Base-by-base conservation (phyloP, 2,888 invertebrate genomes). In the Adineta ricciae region DNA sequence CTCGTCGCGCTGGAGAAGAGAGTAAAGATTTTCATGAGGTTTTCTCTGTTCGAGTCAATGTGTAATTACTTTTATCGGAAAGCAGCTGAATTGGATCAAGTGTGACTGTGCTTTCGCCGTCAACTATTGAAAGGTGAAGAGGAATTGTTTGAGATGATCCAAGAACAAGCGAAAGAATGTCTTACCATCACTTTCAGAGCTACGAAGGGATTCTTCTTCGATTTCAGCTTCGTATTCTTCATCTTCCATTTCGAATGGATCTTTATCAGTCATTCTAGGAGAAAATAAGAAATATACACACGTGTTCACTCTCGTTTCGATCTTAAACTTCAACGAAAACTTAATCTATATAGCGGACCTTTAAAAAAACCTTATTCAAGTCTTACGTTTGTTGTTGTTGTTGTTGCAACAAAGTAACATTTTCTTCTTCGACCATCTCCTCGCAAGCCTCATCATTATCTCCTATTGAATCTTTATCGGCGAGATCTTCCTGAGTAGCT, bases 351-450 rank as follows among this genome's bases (percentile, higher is more conserved):
- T 9, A 50, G 19, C 2, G 9, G 32, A 64, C 16, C 27, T 16
- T 14, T 27, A n/a, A 56, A 27, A 1, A n/a, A n/a, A 27, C 16
- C 16, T 64, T 46, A 46, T 46, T 3, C 16, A 27, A 64, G 14
- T 32, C 64, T 64, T 64, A 64, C 64, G 64, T 4, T 64, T 64
- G 64, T 36, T 64, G 64, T 16, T 64, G 19, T 64, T 64, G 64
- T 36, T 64, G 64, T 16, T 64, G 64, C 19, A 64, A 19, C 24
- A 78, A 41, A 78, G 9, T 78, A n/a, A 78, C 41, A 41, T 41
- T 78, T 78, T 78, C 41, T 78, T 78, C 78, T 78, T 78, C 78
- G 11, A 41, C 41, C 78, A 78, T 41, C n/a, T 78, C 78, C 41
- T 78, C 78, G 24, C 1, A n/a, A 14, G 24, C 41, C 41, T 78